Evolutionary conservation across 2,113 vertebrate species (phyloP), one percentile per base, ranked within the genome.

Genomic region (Myrmophylax atrothorax): DNA sequence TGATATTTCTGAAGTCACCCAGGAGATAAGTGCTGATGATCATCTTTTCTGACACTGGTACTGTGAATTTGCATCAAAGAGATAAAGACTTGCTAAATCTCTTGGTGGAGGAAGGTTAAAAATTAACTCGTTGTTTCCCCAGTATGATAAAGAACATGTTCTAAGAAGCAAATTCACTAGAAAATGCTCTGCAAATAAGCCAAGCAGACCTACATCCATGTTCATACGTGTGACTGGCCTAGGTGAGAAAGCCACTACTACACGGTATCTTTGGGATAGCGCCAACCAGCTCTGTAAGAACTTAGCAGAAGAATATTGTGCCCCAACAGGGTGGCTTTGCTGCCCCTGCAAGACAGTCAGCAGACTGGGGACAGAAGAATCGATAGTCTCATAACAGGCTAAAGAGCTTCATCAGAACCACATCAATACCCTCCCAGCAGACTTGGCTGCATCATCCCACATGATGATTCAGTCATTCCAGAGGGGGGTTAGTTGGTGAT

Each of bases 11-110:
- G 87, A 96, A 96, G 76, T 87, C 73, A 96, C 93, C 68, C 66
- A 89, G 87, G 88, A 97, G 95, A 93, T 92, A 96, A 96, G 42
- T 89, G 92, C 95, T 94, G 91, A 94, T 92, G 87, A 96, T 90
- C 86, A 86, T 94, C 75, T 73, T 91, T 95, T 89, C 78, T 96
- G 95, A 94, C 86, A 90, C 38, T 52, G 18, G 52, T 74, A 69
- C 59, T 76, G 46, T 12, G 18, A 81, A 87, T 92, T 95, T 78
- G 58, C 88, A 96, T 93, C 49, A 90, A 83, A 42, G 52, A 87
- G 50, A 90, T 75, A 72, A 70, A 91, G 70, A 81, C 66, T 90
- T 52, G 70, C 35, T 84, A 80, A 56, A 91, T 84, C 47, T 84
- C 53, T 70, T 46, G 40, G 59, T 58, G 56, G 9, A n/a, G 26